Conservation (phyloP, 2,797 vertebrate species). For the Alcedo atthis region DNA sequence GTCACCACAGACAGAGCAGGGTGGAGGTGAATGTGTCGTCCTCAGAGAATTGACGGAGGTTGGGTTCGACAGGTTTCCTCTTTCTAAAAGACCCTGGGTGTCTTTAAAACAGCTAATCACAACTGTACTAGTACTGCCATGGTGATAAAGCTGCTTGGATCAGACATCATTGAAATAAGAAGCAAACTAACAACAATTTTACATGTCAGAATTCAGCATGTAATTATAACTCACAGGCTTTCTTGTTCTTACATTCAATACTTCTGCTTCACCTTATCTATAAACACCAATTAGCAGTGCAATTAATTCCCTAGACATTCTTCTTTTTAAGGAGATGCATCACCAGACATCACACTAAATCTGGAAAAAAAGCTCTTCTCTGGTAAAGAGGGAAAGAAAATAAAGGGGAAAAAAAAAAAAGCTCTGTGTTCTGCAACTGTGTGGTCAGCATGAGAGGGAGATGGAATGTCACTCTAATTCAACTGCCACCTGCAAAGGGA, state of each 20-base stretch:
- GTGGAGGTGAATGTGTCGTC: not conserved
- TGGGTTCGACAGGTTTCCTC: conserved; percentile 7
- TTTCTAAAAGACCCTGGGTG: not conserved
- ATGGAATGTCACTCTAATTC: not conserved
- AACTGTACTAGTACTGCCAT: not conserved
- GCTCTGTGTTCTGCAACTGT: not conserved
- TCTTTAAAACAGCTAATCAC: not conserved
- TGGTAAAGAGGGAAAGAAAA: not conserved
- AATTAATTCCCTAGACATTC: conserved; percentile 67
- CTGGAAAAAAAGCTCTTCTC: conserved; percentile 1
- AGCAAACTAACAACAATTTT: conserved; percentile 34
- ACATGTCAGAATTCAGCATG: conserved; percentile 33
- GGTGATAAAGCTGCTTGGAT: conserved; percentile 13
- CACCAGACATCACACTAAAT: conserved; percentile 45
- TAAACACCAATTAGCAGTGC: conserved; percentile 58
- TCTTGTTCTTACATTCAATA: conserved; percentile 70
- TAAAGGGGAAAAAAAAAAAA: not conserved
- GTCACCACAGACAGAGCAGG: not conserved
- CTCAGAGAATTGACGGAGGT: not conserved
- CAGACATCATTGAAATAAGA: conserved; percentile 28
- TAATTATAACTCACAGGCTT: conserved; percentile 43
- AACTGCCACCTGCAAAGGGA: not conserved
- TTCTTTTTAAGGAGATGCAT: conserved; percentile 59
- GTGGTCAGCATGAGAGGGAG: not conserved
- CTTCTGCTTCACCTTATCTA: conserved; percentile 49